Conservation (phyloP, 1,140 invertebrate species). For the Drosophila oshimai region DNA sequence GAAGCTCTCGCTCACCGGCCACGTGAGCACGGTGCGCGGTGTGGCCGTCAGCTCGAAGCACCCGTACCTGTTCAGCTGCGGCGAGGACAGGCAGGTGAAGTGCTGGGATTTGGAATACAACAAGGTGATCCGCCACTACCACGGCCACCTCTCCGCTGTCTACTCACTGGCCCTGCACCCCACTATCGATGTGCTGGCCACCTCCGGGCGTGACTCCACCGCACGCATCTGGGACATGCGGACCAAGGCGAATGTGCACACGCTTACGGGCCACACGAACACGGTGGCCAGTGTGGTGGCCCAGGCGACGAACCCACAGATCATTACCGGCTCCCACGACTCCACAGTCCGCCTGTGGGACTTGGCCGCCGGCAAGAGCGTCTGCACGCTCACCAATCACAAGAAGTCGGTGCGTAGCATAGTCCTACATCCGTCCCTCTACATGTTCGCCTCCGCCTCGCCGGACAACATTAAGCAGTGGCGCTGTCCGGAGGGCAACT, state of each 20-base stretch:
- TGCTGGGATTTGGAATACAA: conserved; percentile 99
- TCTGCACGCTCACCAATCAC: conserved; percentile 98
- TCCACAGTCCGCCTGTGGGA: conserved; percentile 98
- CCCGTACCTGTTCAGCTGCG: conserved; percentile 99
- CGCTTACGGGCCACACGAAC: conserved; percentile 97
- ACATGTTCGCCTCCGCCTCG: conserved; percentile 98
- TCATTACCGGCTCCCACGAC: conserved; percentile 92
- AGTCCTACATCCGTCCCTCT: conserved; percentile 94
- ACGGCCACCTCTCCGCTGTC: conserved; percentile 98
- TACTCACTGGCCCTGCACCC: conserved; percentile 98
- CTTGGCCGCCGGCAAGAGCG: conserved; percentile 96
- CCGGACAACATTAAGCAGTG: conserved; percentile 99
- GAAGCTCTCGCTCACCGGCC: conserved; percentile 98
- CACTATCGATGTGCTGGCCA: conserved; percentile 96
- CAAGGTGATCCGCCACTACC: conserved; percentile 99
- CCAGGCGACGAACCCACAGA: conserved; percentile 96
- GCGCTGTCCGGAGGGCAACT: conserved; percentile 99
- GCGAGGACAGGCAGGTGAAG: conserved; percentile 99
- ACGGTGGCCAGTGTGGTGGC: conserved; percentile 97
- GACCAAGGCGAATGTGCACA: conserved; percentile 99
- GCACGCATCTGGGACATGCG: conserved; percentile 99
- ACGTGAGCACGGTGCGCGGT: conserved; percentile 98
- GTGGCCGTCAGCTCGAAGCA: conserved; percentile 96
- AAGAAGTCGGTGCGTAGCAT: conserved; percentile 98
- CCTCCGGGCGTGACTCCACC: conserved; percentile 97